Conservation (phyloP, 2,888 invertebrate genomes). For the Heliconius charithonia region DNA sequence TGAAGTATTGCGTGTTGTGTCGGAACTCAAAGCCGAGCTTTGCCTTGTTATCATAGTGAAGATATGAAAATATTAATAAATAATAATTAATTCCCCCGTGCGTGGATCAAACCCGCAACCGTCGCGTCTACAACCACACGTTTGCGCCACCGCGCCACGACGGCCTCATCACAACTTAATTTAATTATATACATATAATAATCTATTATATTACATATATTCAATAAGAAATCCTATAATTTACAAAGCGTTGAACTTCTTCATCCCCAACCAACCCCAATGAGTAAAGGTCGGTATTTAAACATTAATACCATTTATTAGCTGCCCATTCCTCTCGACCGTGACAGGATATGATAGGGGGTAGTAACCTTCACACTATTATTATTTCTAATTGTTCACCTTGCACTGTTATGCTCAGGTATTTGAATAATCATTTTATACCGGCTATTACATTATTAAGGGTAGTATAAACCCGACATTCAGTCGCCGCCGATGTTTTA, state of each 20-base stretch:
- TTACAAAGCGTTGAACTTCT: neutral
- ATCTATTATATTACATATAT: too few relatives aligned
- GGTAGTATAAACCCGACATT: slow-evolving; percentile 68
- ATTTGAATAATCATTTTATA: slow-evolving; percentile 74
- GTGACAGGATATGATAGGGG: slow-evolving; percentile 29
- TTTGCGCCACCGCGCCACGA: too few relatives aligned
- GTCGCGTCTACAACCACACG: neutral
- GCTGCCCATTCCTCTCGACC: slow-evolving; percentile 32
- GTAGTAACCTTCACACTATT: slow-evolving; percentile 39
- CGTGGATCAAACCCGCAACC: too few relatives aligned
- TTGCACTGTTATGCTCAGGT: slow-evolving; percentile 66
- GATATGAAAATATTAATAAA: neutral
- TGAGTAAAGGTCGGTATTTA: slow-evolving; percentile 19
- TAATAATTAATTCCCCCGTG: too few relatives aligned
- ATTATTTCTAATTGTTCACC: slow-evolving; percentile 57
- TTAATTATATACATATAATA: too few relatives aligned
- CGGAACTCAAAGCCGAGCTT: neutral
- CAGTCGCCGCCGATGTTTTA: slow-evolving; percentile 66
- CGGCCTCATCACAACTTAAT: too few relatives aligned
- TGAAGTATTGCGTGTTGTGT: neutral
- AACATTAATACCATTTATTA: slow-evolving; percentile 23
- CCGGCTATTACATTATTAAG: slow-evolving; percentile 72
- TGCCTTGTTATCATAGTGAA: neutral
- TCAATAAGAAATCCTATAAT: neutral
- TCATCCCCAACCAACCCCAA: neutral